These are phyloP conservation scores for Diarsia dahlii DNA, from an alignment of 2,888 invertebrate genomes.

Conservation along the genomic window DNA sequence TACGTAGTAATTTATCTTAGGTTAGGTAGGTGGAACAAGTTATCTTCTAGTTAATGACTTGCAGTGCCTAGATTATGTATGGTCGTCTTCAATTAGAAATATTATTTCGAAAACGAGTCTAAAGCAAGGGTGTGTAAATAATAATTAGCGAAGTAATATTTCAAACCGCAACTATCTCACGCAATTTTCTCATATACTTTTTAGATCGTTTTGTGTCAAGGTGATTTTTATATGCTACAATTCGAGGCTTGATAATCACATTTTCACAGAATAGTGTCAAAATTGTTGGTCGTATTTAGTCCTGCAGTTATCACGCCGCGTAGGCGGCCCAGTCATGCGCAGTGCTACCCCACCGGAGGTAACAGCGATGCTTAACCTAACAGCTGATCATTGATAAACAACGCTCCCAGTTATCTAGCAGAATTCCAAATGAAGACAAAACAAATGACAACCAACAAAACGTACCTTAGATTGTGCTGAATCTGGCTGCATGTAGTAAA, in stretches of 20 bases:
- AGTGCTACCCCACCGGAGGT: slow-evolving; percentile 72
- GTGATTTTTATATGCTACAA: neutral
- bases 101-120: neutral
- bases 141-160: slow-evolving; percentile 26
- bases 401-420: slow-evolving; percentile 45
- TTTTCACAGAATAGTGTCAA: slow-evolving; percentile 30
- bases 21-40: neutral
- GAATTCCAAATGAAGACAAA: slow-evolving; percentile 49
- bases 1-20: slow-evolving; percentile 34
- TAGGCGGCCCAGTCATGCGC: slow-evolving; percentile 82
- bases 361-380: slow-evolving; percentile 72
- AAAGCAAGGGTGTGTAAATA: neutral
- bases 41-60: slow-evolving; percentile 25
- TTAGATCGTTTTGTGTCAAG: slow-evolving; percentile 25
- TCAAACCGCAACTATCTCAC: slow-evolving; percentile 13
- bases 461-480: slow-evolving; percentile 83
- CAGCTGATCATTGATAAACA: slow-evolving; percentile 80
- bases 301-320: slow-evolving; percentile 75
- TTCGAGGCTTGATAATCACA: slow-evolving; percentile 7
- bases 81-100: slow-evolving; percentile 9
- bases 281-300: slow-evolving; percentile 38
- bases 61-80: slow-evolving; percentile 14
- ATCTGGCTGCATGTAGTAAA: slow-evolving; percentile 88
- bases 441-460: slow-evolving; percentile 44
- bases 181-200: slow-evolving; percentile 13